Evolutionary conservation across 1,140 invertebrate species (phyloP), one percentile per base, ranked within the genome.

Genomic region (Hermetia illucens): DNA sequence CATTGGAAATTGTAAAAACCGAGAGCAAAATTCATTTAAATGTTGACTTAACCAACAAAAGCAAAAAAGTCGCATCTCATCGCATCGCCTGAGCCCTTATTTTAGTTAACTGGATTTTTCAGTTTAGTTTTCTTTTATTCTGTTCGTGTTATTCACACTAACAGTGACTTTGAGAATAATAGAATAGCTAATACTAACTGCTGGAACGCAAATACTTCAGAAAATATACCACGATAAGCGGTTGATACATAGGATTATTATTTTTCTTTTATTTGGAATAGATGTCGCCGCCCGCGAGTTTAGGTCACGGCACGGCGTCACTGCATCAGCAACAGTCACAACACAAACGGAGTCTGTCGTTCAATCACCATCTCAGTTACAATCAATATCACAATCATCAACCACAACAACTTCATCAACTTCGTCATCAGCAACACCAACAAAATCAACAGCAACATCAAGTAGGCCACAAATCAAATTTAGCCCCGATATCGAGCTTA

Each of bases 321-420:
- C 40, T 45, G 6, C 44, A 44, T 35, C 44, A n/a, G n/a, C n/a
- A 42, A 43, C 25, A 22, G 52, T 58, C 55, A 53, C 58, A 67
- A 61, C 70, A 72, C 61, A 72, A 72, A 65, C 60, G 70, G 66
- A 72, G 70, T 59, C 70, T 71, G 46, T 73, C 70, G 56, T 73
- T 73, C 62, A 73, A 73, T 58, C 71, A 73, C 55, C 70, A 73
- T 50, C 67, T 71, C 62, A 73, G 69, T 55, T 73, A 71, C 61
- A 69, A 69, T 50, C 70, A 73, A 53, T 68, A 67, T 43, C 48
- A 57, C 45, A 69, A 69, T 50, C 69, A 67, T 58, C 41, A 42
- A n/a, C 59, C 52, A 51, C 62, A 61, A 46, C 66, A 63, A 56
- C 69, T 62, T 60, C 69, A 53, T 50, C 68, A 68, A 57, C 62